Evolutionary conservation across 2,797 vertebrate genomes (phyloP).

Genomic region (Poeciliopsis gracilis): DNA sequence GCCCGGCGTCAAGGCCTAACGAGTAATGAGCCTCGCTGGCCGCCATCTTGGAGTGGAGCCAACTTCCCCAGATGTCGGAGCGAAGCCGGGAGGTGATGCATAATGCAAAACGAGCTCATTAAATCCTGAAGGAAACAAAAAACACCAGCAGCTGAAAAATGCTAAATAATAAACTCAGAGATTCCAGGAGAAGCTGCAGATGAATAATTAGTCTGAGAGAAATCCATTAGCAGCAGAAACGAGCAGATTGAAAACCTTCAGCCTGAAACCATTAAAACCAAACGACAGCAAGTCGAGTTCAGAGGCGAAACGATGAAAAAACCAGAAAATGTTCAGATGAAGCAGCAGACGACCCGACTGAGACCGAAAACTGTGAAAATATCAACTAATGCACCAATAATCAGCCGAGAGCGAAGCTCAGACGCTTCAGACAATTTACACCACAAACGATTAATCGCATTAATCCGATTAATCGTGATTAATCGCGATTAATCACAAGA

Average conservation of each 20-base stretch:
- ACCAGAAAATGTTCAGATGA: background rate
- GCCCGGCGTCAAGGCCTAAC: constrained; percentile 64
- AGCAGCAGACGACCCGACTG: background rate
- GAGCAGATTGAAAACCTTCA: constrained; percentile 40
- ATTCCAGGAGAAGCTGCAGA: constrained; percentile 59
- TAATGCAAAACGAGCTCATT: constrained; percentile 77
- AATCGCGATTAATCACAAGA: too few species aligned
- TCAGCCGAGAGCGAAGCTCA: background rate
- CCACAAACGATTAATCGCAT: too few species aligned
- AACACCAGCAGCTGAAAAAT: constrained; percentile 67
- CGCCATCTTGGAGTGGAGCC: constrained; percentile 71
- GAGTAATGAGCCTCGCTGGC: constrained; percentile 75
- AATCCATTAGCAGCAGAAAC: constrained; percentile 67
- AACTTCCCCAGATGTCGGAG: constrained; percentile 76
- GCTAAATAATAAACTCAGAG: constrained; percentile 59
- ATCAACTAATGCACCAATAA: too few species aligned
- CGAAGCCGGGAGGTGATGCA: constrained; percentile 72
- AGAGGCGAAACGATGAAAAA: background rate
- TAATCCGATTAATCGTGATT: too few species aligned
- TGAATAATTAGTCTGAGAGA: constrained; percentile 68
- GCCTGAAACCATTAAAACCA: constrained; percentile 26
- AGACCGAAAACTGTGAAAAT: too few species aligned
- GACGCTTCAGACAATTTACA: too few species aligned
- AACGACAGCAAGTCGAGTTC: constrained; percentile 10
- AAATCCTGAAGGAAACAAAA: constrained; percentile 55